phyloP scores from a whole-genome alignment of 2,888 invertebrate genomes.

The Pemphredon lugubris region DNA sequence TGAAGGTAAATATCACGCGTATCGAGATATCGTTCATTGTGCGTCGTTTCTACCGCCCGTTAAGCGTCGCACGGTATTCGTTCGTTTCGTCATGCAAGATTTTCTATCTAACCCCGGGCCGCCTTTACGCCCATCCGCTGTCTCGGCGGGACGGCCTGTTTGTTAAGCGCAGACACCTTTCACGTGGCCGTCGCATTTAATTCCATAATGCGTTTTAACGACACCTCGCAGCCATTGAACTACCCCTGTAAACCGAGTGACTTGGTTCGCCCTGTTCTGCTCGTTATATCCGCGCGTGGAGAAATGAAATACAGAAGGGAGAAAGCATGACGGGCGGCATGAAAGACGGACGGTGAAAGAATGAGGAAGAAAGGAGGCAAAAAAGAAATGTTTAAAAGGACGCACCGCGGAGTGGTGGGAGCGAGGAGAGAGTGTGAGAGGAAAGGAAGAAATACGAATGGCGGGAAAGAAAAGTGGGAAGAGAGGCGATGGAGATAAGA shows the following conservation, averaged over 20 bases:
- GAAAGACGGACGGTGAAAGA: background rate
- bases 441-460: background rate
- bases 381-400: constrained; percentile 16
- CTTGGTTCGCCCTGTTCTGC: constrained; percentile 5
- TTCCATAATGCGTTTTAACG: constrained; percentile 63
- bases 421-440: background rate
- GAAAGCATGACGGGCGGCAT: background rate
- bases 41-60: too few relatives aligned
- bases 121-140: background rate
- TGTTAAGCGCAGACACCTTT: constrained; percentile 64
- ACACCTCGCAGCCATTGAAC: constrained; percentile 44
- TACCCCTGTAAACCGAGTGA: constrained; percentile 36
- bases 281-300: background rate
- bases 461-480: background rate
- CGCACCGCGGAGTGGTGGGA: background rate
- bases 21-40: too few relatives aligned
- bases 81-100: constrained; percentile 38
- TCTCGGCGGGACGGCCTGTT: constrained; percentile 45
- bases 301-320: constrained; percentile 11
- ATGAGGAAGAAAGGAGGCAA: background rate
- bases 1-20: too few relatives aligned
- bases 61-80: constrained; percentile 37
- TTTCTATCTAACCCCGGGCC: constrained; percentile 27
- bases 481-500: constrained; percentile 23
- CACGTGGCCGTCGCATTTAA: constrained; percentile 58